Evolutionary conservation across 1,140 invertebrate genomes (phyloP).

Genomic region (Octopus bimaculoides): DNA sequence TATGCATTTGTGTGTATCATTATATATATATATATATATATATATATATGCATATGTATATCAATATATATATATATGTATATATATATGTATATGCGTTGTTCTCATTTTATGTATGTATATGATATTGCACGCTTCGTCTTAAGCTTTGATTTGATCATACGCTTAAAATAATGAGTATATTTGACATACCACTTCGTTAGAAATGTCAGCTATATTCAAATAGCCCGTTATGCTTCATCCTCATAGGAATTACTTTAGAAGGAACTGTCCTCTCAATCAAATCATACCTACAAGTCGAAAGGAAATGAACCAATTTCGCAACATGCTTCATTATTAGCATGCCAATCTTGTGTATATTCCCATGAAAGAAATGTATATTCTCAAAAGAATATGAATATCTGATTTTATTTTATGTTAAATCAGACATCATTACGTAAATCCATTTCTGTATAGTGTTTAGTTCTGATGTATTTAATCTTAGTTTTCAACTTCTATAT

Average conservation of each 20-base stretch:
- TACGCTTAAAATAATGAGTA: not conserved
- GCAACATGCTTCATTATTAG: no score
- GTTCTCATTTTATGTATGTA: not conserved
- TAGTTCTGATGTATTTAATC: not conserved
- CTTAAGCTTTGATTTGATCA: not conserved
- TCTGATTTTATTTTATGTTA: not conserved
- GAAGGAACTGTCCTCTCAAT: not conserved
- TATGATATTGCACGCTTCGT: not conserved
- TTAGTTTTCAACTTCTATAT: not conserved
- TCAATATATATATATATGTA: not conserved
- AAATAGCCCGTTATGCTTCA: not conserved
- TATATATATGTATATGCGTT: not conserved
- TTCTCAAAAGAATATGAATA: not conserved
- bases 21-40: not conserved
- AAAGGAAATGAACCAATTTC: not conserved
- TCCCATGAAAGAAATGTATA: no score
- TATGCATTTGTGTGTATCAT: not conserved
- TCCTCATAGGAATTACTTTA: not conserved
- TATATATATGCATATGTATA: not conserved
- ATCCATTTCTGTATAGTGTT: not conserved
- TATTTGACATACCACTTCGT: not conserved
- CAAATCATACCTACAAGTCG: not conserved
- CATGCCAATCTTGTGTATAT: no score
- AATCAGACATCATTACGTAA: not conserved
- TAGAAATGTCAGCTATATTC: not conserved